A percentile compares a stretch with the other conserved stretches of the same genome.
phyloP scores from a whole-genome alignment of 2,888 invertebrate species.

The Oxyteleia sp. region DNA sequence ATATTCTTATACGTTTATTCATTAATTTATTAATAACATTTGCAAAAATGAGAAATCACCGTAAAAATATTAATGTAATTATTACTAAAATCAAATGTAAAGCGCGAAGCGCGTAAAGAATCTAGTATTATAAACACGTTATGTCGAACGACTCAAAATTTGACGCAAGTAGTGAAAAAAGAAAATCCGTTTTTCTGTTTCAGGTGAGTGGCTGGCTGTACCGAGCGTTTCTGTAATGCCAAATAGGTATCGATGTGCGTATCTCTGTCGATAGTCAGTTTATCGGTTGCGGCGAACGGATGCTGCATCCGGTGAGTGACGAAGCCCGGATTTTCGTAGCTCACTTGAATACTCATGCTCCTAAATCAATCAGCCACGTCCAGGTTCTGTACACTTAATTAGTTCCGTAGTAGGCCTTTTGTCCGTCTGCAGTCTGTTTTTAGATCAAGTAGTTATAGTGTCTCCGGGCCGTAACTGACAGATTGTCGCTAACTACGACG shows the following conservation, averaged over 20 bases:
- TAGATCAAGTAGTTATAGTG: slow-evolving; percentile 74
- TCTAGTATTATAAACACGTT: too few relatives aligned
- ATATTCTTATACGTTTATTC: too few relatives aligned
- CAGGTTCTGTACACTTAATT: slow-evolving; percentile 76
- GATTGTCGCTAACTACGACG: slow-evolving; percentile 68
- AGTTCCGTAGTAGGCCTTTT: slow-evolving; percentile 77
- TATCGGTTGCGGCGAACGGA: slow-evolving; percentile 87
- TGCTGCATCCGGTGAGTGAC: slow-evolving; percentile 88
- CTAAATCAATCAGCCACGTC: slow-evolving; percentile 82
- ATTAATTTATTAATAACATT: too few relatives aligned
- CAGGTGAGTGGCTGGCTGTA: slow-evolving; percentile 87
- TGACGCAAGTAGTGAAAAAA: slow-evolving; percentile 28
- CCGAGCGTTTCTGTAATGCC: slow-evolving; percentile 87
- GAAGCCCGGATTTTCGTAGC: slow-evolving; percentile 84
- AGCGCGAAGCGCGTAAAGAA: too few relatives aligned
- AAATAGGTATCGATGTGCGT: slow-evolving; percentile 88
- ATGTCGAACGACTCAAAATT: too few relatives aligned
- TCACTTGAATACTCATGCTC: slow-evolving; percentile 82
- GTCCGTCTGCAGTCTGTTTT: slow-evolving; percentile 74
- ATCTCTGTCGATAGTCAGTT: slow-evolving; percentile 86
- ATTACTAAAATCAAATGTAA: too few relatives aligned
- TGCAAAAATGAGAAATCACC: too few relatives aligned
- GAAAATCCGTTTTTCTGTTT: slow-evolving; percentile 78
- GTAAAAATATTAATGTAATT: too few relatives aligned
- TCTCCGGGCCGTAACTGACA: slow-evolving; percentile 71